Evolutionary conservation across 1,140 invertebrate genomes (phyloP).

Genomic region (Drosophila dunni): DNA sequence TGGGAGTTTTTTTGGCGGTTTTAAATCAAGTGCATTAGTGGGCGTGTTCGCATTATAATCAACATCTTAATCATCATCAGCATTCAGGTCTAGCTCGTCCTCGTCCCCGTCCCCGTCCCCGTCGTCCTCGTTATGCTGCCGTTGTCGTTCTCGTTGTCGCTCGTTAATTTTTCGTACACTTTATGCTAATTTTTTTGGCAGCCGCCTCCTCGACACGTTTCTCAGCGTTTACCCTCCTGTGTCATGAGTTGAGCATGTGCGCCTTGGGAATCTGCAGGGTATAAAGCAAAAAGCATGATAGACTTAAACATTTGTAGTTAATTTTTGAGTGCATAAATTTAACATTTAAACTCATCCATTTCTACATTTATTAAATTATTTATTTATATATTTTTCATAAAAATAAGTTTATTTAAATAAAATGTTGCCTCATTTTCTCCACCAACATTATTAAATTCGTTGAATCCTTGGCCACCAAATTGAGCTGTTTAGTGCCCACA

Average conservation of each 20-base stretch:
- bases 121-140: conserved; percentile 30
- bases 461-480: no score
- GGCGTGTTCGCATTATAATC: conserved; percentile 51
- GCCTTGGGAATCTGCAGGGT: conserved; percentile 30
- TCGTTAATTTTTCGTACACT: conserved; percentile 77
- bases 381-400: no score
- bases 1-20: conserved; percentile 26
- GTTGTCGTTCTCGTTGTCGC: conserved; percentile 56
- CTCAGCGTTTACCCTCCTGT: conserved; percentile 47
- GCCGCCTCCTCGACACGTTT: conserved; percentile 36
- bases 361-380: no score
- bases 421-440: no score
- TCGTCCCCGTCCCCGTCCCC: not conserved
- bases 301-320: no score
- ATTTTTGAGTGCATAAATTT: no score
- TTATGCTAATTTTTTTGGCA: conserved; percentile 81
- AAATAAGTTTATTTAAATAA: no score
- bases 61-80: conserved; percentile 36
- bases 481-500: no score
- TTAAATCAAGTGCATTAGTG: conserved; percentile 65
- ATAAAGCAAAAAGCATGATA: not conserved
- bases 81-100: not conserved
- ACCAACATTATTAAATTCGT: no score
- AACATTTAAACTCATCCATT: no score
- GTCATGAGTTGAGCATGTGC: conserved; percentile 42